Conservation (phyloP, 2,888 invertebrate species). For the Nudaria mundana region DNA sequence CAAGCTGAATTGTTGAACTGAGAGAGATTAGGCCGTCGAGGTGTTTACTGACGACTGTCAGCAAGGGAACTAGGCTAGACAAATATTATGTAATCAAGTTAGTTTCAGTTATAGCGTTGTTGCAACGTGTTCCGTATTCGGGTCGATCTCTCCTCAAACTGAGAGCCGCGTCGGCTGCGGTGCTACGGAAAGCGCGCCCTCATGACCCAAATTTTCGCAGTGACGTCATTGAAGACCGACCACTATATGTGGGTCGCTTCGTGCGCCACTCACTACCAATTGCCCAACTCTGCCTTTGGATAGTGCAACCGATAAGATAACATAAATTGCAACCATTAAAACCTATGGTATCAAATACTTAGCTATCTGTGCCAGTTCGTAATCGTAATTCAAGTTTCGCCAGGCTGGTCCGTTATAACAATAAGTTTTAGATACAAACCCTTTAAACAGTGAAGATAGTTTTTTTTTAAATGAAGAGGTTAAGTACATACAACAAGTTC, state of each 20-base stretch:
- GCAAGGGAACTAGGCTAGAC: background rate
- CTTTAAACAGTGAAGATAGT: too few relatives aligned
- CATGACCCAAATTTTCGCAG: conserved; percentile 71
- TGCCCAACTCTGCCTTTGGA: conserved; percentile 37
- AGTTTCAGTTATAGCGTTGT: conserved; percentile 6
- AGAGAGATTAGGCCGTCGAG: background rate
- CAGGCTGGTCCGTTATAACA: too few relatives aligned
- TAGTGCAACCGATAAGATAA: conserved; percentile 35
- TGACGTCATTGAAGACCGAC: conserved; percentile 69
- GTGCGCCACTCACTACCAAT: conserved; percentile 37
- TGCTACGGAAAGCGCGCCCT: conserved; percentile 53
- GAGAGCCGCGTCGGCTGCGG: conserved; percentile 25
- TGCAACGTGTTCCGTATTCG: conserved; percentile 17
- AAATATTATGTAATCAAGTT: background rate
- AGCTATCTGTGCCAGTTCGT: too few relatives aligned
- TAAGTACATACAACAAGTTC: too few relatives aligned
- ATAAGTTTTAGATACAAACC: too few relatives aligned
- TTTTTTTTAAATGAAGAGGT: too few relatives aligned
- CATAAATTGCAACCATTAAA: conserved; percentile 21
- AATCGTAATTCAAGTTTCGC: too few relatives aligned
- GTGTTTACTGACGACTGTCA: background rate
- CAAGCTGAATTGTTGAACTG: conserved; percentile 1
- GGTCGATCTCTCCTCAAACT: conserved; percentile 37
- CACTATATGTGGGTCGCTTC: conserved; percentile 60
- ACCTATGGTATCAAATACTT: too few relatives aligned